Evolutionary conservation across 2,888 invertebrate genomes (phyloP), one percentile per base, ranked within the genome.

Genomic region (Dastarcus helophoroides): DNA sequence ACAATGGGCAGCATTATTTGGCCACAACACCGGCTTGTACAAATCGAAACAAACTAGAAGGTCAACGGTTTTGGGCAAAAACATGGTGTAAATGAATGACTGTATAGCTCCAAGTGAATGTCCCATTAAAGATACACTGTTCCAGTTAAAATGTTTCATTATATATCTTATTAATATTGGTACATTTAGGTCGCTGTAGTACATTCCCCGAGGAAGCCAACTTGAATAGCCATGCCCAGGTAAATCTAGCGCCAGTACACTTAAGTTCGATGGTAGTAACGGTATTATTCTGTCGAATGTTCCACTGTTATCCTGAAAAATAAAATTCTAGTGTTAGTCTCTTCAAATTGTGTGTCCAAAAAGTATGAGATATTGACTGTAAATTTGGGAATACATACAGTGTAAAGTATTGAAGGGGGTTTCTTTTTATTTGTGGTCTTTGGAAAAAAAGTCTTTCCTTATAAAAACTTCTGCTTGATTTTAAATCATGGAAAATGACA

Each of bases 251-350:
- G 76, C 71, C 4, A 80, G 47, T 22, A 69, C 56, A 2, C 67
- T 53, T 8, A 62, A 37, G 10, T 42, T 17, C 5, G 53, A 34
- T 1, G 63, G 59, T 9, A 83, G 54, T 30, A 71, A 50, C 1
- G 78, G 77, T 2, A 72, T 68, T 5, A 83, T 48, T 0, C 68
- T 66, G 51, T 81, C 79, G 64, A 78, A 83, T 0, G 77, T 71
- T 10, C 75, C 77, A 1, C 78, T 76, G 53, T 82, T 83, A 53
- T 83, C 82, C 51, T 64, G 55, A n/a, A n/a, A n/a, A n/a, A n/a
- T n/a, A n/a, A n/a, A n/a, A n/a, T n/a, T n/a, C n/a, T n/a, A n/a
- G n/a, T n/a, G n/a, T n/a, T n/a, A n/a, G n/a, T n/a, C n/a, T n/a
- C n/a, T n/a, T n/a, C n/a, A n/a, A n/a, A n/a, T n/a, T n/a, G n/a